Percentiles rank a stretch among this genome's conserved stretches.
Evolutionary conservation across 2,113 vertebrate genomes (phyloP).

Genomic region (Pterophyllum scalare): DNA sequence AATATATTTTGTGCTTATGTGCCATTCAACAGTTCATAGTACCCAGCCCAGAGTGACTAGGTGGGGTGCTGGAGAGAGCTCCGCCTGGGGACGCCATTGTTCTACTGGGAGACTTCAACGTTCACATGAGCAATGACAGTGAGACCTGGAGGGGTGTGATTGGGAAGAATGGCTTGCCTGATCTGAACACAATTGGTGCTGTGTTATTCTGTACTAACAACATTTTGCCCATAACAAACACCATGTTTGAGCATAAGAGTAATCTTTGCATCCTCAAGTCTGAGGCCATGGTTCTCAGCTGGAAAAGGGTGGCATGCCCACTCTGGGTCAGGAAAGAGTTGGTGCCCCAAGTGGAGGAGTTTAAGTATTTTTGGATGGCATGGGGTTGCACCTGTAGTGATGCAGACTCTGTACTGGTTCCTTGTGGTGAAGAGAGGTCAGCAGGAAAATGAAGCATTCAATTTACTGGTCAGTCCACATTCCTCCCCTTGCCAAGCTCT

Average conservation of each 20-base stretch:
- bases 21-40: neutral
- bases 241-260: too few relatives aligned
- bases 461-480: fast-evolving
- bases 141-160: too few relatives aligned
- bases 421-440: neutral
- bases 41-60: neutral
- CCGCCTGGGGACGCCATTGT: neutral
- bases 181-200: too few relatives aligned
- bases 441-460: neutral
- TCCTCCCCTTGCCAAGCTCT: neutral
- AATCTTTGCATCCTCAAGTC: neutral
- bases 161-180: too few relatives aligned
- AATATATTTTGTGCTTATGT: neutral
- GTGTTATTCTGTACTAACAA: too few relatives aligned
- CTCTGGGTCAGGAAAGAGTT: neutral
- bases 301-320: neutral
- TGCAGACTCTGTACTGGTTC: neutral
- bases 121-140: too few relatives aligned
- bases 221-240: too few relatives aligned
- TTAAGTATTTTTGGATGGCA: neutral
- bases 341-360: neutral
- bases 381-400: neutral
- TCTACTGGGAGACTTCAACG: too few relatives aligned
- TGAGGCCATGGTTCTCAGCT: neutral
- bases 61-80: neutral